Evolutionary conservation across 2,113 vertebrate genomes (phyloP).

Genomic region (Struthidea cinerea): DNA sequence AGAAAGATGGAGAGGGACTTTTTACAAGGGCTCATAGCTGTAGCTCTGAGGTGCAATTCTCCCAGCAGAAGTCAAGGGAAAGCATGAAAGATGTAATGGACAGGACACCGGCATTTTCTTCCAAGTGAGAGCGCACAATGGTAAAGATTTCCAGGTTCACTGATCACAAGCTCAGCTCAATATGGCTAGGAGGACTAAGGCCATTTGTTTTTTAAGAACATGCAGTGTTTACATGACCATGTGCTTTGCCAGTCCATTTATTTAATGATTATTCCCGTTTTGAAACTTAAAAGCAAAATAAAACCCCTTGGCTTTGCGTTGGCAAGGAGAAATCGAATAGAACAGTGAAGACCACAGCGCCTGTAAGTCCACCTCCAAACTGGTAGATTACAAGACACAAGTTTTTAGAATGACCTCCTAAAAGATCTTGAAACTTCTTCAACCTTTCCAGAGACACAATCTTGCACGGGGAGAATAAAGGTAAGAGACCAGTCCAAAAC

Average conservation of each 20-base stretch:
- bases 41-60: neutral
- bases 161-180: neutral
- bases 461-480: neutral
- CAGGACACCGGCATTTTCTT: neutral
- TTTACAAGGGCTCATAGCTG: neutral
- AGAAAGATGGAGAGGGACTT: neutral
- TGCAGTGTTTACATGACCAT: neutral
- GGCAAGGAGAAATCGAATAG: neutral
- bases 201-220: neutral
- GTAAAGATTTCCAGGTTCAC: neutral
- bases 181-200: neutral
- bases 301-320: neutral
- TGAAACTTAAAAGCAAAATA: neutral
- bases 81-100: neutral
- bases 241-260: neutral
- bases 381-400: neutral
- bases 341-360: neutral
- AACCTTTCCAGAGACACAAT: neutral
- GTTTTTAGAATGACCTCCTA: neutral
- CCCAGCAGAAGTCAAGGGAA: neutral
- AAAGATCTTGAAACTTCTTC: neutral
- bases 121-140: fast-evolving
- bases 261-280: neutral
- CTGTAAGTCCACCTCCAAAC: neutral
- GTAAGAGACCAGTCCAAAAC: neutral